Percentiles rank a stretch among this genome's conserved stretches.
Conservation (phyloP, 2,113 vertebrate species). For the Platichthys flesus region DNA sequence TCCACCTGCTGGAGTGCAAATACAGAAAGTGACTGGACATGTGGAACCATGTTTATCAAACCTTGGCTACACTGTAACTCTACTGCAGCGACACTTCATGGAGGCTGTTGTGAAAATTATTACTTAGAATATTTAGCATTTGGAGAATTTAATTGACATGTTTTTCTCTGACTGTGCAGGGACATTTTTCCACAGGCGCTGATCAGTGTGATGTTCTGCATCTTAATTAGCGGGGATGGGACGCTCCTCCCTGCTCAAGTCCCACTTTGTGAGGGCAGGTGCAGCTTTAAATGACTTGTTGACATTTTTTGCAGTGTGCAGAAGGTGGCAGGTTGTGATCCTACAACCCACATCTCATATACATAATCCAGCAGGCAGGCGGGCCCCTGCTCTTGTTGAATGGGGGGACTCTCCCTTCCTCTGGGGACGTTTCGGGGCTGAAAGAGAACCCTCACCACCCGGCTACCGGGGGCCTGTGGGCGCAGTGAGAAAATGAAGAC, state of each 20-base stretch:
- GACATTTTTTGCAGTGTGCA: conserved; percentile 68
- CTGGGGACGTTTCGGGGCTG: conserved; percentile 72
- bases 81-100: not conserved
- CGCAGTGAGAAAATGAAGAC: conserved; percentile 88
- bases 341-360: conserved; percentile 77
- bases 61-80: not conserved
- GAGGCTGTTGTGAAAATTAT: not conserved
- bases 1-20: not conserved
- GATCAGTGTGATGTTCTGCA: conserved; percentile 14
- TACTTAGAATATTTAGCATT: too few relatives aligned
- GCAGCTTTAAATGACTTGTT: conserved; percentile 69
- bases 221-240: conserved; percentile 33
- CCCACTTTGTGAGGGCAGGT: conserved; percentile 59
- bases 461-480: conserved; percentile 74
- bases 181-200: not conserved
- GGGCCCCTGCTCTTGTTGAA: conserved; percentile 70
- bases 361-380: conserved; percentile 80
- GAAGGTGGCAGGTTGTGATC: conserved; percentile 72
- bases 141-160: not conserved
- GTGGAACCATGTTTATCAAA: not conserved
- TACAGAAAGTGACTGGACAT: not conserved
- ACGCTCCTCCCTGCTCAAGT: conserved; percentile 19
- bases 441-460: conserved; percentile 74
- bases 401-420: conserved; percentile 69
- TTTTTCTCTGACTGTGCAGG: conserved; percentile 9